Evolutionary conservation across 1,140 invertebrate genomes (phyloP).

Genomic region (Brachionus koreanus): DNA sequence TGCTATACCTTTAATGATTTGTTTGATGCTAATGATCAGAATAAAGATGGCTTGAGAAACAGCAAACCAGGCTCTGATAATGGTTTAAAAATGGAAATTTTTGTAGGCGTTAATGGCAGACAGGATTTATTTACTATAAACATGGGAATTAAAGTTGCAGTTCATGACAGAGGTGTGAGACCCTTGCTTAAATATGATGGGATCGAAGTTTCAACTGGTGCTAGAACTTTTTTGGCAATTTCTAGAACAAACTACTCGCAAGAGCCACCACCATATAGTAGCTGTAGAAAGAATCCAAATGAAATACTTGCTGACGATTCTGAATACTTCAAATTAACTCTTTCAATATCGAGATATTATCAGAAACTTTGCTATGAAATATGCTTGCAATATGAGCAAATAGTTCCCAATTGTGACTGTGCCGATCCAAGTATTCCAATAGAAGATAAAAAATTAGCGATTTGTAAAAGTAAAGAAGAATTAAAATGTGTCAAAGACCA

Average conservation of each 20-base stretch:
- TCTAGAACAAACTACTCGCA: background rate
- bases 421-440: background rate
- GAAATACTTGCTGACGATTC: background rate
- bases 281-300: background rate
- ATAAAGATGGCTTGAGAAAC: background rate
- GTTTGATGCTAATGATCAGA: background rate
- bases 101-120: background rate
- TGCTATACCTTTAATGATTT: slow-evolving; percentile 26
- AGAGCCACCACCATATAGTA: background rate
- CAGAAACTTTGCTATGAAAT: slow-evolving; percentile 4
- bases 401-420: slow-evolving; percentile 11
- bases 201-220: background rate
- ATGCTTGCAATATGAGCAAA: background rate
- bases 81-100: background rate
- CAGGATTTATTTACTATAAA: slow-evolving; percentile 2
- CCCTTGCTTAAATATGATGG: background rate
- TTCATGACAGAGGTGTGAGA: background rate
- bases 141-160: background rate
- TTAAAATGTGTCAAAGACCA: background rate
- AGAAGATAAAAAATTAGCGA: background rate
- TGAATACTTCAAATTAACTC: background rate
- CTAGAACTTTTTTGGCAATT: background rate
- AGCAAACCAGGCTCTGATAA: background rate
- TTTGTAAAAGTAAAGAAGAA: background rate
- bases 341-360: background rate